A percentile compares a stretch with the other conserved stretches of the same genome.
Conservation (phyloP, 1,140 invertebrate genomes). For the Portunus trituberculatus region DNA sequence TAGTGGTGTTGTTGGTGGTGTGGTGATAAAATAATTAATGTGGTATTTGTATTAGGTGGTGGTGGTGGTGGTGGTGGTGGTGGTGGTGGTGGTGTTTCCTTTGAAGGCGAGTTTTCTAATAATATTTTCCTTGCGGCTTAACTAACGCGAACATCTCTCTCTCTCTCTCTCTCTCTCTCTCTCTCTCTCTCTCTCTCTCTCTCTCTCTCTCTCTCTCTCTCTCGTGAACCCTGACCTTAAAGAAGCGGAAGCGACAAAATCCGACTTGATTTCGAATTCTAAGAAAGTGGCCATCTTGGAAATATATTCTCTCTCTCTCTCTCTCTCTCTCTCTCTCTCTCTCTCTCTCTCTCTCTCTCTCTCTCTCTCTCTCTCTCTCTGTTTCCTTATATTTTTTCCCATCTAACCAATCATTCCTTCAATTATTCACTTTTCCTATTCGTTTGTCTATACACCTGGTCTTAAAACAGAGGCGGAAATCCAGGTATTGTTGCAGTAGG, state of each 20-base stretch:
- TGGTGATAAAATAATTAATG: not conserved
- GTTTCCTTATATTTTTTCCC: not conserved
- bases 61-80: not conserved
- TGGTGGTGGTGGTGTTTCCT: not conserved
- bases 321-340: slow-evolving; percentile 17
- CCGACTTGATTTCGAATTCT: not conserved
- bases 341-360: not conserved
- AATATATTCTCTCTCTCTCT: not conserved
- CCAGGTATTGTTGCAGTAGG: too few relatives aligned
- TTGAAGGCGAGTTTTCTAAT: not conserved
- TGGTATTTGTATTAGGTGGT: not conserved
- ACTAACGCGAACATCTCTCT: not conserved
- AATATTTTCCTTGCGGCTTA: too few relatives aligned
- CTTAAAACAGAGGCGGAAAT: too few relatives aligned
- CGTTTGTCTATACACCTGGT: not conserved
- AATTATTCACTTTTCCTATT: not conserved
- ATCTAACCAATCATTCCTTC: not conserved
- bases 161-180: not conserved
- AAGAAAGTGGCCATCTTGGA: not conserved
- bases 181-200: not conserved
- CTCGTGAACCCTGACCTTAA: not conserved
- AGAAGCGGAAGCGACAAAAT: not conserved
- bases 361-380: not conserved
- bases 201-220: not conserved
- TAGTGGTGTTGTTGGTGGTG: not conserved